These are phyloP conservation scores for Gandaritis pyraliata DNA, from an alignment of 2,888 invertebrate genomes.

Conservation along the genomic window DNA sequence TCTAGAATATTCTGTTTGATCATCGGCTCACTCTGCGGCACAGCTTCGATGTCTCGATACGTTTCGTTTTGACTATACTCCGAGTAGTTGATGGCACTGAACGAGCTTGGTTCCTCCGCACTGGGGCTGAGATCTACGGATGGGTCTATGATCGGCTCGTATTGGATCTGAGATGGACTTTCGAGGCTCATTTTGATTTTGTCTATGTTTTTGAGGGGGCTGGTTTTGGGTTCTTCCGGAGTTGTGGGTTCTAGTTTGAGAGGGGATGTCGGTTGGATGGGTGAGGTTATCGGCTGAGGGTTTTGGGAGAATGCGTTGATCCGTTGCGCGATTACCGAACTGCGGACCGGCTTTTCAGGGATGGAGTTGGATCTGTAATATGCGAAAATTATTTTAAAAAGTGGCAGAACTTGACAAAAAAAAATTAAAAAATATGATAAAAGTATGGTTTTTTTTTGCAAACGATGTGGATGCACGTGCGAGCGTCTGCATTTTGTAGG, in stretches of 20 bases:
- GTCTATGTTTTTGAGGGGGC: slow-evolving; percentile 78
- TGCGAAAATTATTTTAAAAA: background rate
- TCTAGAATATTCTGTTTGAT: slow-evolving; percentile 81
- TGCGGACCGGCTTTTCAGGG: slow-evolving; percentile 88
- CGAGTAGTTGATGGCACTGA: slow-evolving; percentile 68
- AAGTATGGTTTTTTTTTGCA: too few species aligned
- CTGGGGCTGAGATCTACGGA: slow-evolving; percentile 72
- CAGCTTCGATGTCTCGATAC: slow-evolving; percentile 62
- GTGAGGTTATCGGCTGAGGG: slow-evolving; percentile 37
- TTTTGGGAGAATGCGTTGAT: slow-evolving; percentile 82
- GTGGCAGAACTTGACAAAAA: too few species aligned
- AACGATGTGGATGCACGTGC: too few species aligned
- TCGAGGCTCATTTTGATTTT: slow-evolving; percentile 80
- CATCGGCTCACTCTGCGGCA: slow-evolving; percentile 77
- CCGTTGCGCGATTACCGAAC: slow-evolving; percentile 86
- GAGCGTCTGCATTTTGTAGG: too few species aligned
- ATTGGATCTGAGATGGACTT: slow-evolving; percentile 79
- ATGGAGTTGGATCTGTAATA: slow-evolving; percentile 66
- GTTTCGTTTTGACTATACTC: slow-evolving; percentile 53
- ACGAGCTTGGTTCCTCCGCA: slow-evolving; percentile 67
- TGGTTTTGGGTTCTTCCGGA: slow-evolving; percentile 57
- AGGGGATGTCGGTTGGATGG: slow-evolving; percentile 50
- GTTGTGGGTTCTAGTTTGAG: slow-evolving; percentile 51
- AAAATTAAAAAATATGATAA: too few species aligned
- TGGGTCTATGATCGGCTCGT: slow-evolving; percentile 78